Evolutionary conservation across 2,797 vertebrate genomes (phyloP), one percentile per base, ranked within the genome.

Genomic region (Parambassis ranga): DNA sequence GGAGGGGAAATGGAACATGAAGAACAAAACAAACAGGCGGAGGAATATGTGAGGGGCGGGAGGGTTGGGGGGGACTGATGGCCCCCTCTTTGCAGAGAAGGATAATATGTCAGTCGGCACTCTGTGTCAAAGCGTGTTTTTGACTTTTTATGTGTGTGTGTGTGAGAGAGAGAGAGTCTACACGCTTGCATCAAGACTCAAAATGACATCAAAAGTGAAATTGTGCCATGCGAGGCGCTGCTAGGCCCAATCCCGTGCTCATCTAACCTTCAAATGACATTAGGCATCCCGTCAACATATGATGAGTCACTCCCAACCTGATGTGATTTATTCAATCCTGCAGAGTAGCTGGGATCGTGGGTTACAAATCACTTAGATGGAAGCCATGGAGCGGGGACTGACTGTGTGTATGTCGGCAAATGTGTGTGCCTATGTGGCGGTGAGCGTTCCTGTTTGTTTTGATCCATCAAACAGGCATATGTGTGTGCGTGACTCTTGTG

Each of bases 221-320:
- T 39, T 30, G 74, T 61, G 73, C 30, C 59, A 37, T 15, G 51
- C 26, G 9, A 63, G 47, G 62, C 18, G 23, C 39, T 44, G 61
- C 71, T 33, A 22, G 53, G 57, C 42, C 53, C 28, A 59, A 87
- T 86, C 72, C 59, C 4, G 14, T 44, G 70, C 83, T 83, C 71
- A 65, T 47, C 73, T 89, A 85, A 90, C 89, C 90, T 92, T 90
- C 89, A 90, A 87, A 92, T 83, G 89, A 88, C 90, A 89, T 88
- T 79, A 87, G 72, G 73, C 49, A 27, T 82, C 71, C 59, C 28
- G 63, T 71, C 79, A 78, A 75, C 78, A 69, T 66, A 30, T 62
- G 64, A 82, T 71, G 84, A 83, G 79, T 79, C 79, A 71, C 76
- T 73, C 74, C 64, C 75, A 77, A 72, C 64, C 71, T 76, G 71